Base-by-base conservation (phyloP, 2,113 vertebrate species). In the Calcarius ornatus region DNA sequence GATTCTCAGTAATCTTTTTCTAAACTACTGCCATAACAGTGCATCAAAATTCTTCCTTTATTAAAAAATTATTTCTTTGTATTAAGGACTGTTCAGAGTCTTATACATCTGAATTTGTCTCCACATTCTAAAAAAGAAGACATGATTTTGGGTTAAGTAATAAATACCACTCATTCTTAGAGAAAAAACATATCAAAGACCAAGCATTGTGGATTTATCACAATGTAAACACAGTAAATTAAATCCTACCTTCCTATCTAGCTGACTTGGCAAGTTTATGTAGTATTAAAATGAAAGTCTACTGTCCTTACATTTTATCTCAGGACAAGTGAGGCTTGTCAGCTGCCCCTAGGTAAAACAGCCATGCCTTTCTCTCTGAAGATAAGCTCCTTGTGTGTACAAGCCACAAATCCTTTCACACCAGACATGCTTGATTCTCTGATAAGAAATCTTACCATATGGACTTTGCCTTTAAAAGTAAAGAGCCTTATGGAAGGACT, bases 391-490 rank as follows among this genome's bases (percentile, higher is more conserved):
- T 56, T 59, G 38, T 13, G 2, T 45, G 43, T 40, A 22, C 72
- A 78, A 66, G n/a, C 25, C 85, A 78, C 57, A 88, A 90, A 81
- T 81, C 83, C 82, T 84, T 96, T 95, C 82, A 88, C 82, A 86
- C n/a, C 43, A 81, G 15, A 88, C 1, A 60, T 48, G 63, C 60
- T 53, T 48, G 85, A 86, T 66, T 68, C 30, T 88, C 71, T 51
- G 92, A 94, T 94, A 96, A 91, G 85, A 72, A 83, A 80, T 20
- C 57, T 60, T 10, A 85, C 66, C 77, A n/a, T 37, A 56, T 35
- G 96, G 85, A 95, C 96, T 97, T 96, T 95, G 94, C 33, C 64
- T 95, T 93, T 81, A 80, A 90, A 93, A 92, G 75, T 93, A 88
- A 93, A 92, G 76, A 86, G 59, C 43, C 45, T 70, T 63, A 86